These are phyloP conservation scores for Saxidomus purpurata DNA, from an alignment of 1,140 invertebrate genomes.

Conservation along the genomic window DNA sequence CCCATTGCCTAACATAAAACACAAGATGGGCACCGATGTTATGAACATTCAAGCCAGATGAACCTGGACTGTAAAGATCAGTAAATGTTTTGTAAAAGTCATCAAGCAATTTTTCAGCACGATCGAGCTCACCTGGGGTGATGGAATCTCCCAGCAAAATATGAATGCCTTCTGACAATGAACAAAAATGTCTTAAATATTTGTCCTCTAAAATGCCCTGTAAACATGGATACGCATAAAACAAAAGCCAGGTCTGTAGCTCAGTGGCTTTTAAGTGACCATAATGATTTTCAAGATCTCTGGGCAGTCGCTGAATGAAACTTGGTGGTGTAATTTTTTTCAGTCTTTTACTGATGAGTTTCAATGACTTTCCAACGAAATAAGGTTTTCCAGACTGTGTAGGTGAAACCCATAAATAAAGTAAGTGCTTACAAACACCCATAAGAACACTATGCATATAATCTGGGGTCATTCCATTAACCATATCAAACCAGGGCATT, in stretches of 20 bases:
- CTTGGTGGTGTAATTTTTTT: conserved; percentile 59
- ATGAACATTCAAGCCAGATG: conserved; percentile 69
- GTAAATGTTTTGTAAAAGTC: conserved; percentile 62
- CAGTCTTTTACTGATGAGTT: conserved; percentile 46
- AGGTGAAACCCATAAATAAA: conserved; percentile 57
- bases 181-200: conserved; percentile 61
- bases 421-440: conserved; percentile 57
- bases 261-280: conserved; percentile 64
- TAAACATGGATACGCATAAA: conserved; percentile 67
- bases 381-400: conserved; percentile 21
- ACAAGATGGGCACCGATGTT: conserved; percentile 63
- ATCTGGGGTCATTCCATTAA: conserved; percentile 43
- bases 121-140: neutral
- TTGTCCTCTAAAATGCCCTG: conserved; percentile 50
- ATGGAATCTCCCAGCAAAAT: conserved; percentile 67
- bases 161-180: conserved; percentile 63
- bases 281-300: conserved; percentile 67
- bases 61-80: conserved; percentile 46
- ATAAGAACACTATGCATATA: conserved; percentile 71
- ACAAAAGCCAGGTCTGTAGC: conserved; percentile 65
- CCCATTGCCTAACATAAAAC: conserved; percentile 63
- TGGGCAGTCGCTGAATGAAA: conserved; percentile 61
- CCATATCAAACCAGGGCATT: conserved; percentile 50
- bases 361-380: conserved; percentile 65
- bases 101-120: conserved; percentile 51